A percentile compares a stretch with the other conserved stretches of the same genome.
Evolutionary conservation across 2,888 invertebrate genomes (phyloP).

Genomic region (Leucania comma): DNA sequence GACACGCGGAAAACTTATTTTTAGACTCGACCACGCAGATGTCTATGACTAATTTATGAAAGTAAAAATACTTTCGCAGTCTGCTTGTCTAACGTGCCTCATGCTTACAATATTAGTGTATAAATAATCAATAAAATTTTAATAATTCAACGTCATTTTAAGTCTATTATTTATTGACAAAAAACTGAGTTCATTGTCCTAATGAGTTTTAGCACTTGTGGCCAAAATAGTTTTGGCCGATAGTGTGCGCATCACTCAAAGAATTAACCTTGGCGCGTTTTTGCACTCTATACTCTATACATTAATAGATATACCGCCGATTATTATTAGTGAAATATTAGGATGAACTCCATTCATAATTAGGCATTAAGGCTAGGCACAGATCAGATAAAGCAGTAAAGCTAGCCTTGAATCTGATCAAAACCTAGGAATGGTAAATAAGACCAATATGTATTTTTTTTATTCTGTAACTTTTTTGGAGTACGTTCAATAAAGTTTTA

Average conservation of each 20-base stretch:
- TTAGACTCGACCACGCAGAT: constrained; percentile 33
- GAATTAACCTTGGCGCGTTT: constrained; percentile 34
- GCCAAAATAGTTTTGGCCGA: constrained; percentile 50
- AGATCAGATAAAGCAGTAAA: no score
- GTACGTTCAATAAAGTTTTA: no score
- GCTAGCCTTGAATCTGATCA: background rate
- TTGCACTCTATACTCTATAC: constrained; percentile 3
- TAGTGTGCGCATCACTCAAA: constrained; percentile 39
- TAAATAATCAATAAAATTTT: constrained; percentile 4
- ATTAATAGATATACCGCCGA: constrained; percentile 3
- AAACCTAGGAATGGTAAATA: background rate
- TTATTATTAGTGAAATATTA: constrained; percentile 1
- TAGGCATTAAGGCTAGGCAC: background rate
- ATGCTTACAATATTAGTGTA: background rate
- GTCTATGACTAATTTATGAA: constrained; percentile 34
- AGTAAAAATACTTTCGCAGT: constrained; percentile 21
- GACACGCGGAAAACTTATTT: constrained; percentile 31
- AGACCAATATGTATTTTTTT: no score
- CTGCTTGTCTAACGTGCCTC: constrained; percentile 18
- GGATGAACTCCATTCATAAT: background rate
- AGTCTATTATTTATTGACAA: constrained; percentile 8
- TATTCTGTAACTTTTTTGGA: no score
- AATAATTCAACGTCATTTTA: no score
- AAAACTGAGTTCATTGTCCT: constrained; percentile 43
- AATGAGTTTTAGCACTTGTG: constrained; percentile 25